Evolutionary conservation across 2,888 invertebrate genomes (phyloP).

Genomic region (Homarus gammarus): DNA sequence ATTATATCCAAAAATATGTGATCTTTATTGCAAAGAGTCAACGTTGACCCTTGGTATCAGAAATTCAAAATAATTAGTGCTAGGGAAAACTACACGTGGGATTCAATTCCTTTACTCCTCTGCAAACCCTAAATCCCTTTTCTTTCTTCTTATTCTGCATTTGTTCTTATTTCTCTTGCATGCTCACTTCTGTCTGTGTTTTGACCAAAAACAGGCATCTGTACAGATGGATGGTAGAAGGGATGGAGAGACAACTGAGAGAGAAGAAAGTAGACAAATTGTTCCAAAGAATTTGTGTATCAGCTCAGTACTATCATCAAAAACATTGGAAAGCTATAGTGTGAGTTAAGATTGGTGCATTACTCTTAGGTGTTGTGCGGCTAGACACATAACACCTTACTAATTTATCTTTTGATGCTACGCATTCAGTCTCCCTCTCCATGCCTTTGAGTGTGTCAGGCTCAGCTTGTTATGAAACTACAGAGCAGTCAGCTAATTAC

Average conservation of each 20-base stretch:
- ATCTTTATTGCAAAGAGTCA: background rate
- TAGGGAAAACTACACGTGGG: slow-evolving; percentile 46
- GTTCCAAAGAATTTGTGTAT: background rate
- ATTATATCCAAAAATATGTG: background rate
- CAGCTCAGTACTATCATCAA: background rate
- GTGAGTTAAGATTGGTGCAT: slow-evolving; percentile 30
- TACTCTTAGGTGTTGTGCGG: too few species aligned
- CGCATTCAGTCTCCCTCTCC: slow-evolving; percentile 48
- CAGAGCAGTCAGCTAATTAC: background rate
- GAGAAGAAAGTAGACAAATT: slow-evolving; percentile 14
- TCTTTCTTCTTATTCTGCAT: slow-evolving; percentile 69
- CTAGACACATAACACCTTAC: background rate
- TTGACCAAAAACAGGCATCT: slow-evolving; percentile 57
- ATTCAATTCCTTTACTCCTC: slow-evolving; percentile 64
- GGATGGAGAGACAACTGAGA: slow-evolving; percentile 61
- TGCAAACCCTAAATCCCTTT: slow-evolving; percentile 63
- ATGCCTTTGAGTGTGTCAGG: slow-evolving; percentile 45
- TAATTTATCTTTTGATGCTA: background rate
- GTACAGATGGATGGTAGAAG: slow-evolving; percentile 54
- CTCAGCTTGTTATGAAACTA: slow-evolving; percentile 26
- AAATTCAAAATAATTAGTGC: slow-evolving; percentile 24
- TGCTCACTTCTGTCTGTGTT: slow-evolving; percentile 67
- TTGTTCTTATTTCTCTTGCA: slow-evolving; percentile 66
- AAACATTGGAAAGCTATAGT: slow-evolving; percentile 19
- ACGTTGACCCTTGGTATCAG: background rate